A percentile compares a stretch with the other conserved stretches of the same genome.
Conservation (phyloP, 2,888 invertebrate species). For the Sinelater perroti region DNA sequence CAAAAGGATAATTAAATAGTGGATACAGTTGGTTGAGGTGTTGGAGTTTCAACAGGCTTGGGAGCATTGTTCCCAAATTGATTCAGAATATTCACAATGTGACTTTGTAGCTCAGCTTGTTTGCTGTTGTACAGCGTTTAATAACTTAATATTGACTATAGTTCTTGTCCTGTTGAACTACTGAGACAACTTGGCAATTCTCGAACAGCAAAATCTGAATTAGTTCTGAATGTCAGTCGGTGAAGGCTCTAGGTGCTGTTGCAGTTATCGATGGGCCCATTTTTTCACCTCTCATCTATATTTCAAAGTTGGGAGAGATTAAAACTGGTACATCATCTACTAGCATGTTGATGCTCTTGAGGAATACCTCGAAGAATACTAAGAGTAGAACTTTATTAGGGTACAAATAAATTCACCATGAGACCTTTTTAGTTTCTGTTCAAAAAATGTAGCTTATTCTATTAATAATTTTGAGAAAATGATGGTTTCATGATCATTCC, state of each 20-base stretch:
- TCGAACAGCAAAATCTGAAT: constrained; percentile 80
- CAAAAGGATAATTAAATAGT: constrained; percentile 78
- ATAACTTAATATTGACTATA: constrained; percentile 80
- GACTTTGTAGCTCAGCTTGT: constrained; percentile 77
- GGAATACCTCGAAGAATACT: constrained; percentile 91
- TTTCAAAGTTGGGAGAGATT: constrained; percentile 75
- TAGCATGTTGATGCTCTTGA: constrained; percentile 95
- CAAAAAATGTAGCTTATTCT: constrained; percentile 89
- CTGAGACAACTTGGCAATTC: constrained; percentile 77
- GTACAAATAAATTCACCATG: constrained; percentile 86
- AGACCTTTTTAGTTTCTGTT: constrained; percentile 82
- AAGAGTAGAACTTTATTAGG: constrained; percentile 89
- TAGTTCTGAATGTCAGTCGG: constrained; percentile 69
- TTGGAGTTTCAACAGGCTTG: constrained; percentile 51
- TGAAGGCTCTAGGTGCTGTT: constrained; percentile 51
- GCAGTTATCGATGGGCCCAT: constrained; percentile 45
- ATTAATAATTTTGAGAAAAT: constrained; percentile 83
- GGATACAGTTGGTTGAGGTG: constrained; percentile 47
- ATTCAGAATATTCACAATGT: constrained; percentile 81
- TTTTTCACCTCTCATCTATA: constrained; percentile 65
- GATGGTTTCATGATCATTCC: constrained; percentile 91
- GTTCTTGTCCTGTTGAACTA: constrained; percentile 80
- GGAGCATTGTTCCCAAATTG: constrained; percentile 57
- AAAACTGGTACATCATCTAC: constrained; percentile 87
- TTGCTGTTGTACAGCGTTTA: constrained; percentile 70